A percentile compares a stretch with the other conserved stretches of the same genome.
Conservation (phyloP, 1,140 invertebrate species). For the Holotrichia oblita region DNA sequence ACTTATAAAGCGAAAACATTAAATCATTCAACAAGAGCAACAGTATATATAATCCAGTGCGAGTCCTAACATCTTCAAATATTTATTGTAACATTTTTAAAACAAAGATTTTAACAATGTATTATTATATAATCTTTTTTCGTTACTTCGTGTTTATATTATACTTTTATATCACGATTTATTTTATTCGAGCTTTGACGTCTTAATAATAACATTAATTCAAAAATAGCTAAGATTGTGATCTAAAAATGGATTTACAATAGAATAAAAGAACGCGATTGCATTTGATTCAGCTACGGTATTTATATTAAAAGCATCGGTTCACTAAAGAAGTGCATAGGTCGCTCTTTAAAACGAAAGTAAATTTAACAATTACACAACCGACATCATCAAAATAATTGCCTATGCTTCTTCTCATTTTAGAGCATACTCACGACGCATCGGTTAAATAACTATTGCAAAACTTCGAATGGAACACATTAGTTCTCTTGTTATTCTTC, state of each 20-base stretch:
- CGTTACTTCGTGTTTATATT: too few relatives aligned
- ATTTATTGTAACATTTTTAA: too few relatives aligned
- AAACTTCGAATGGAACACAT: neutral
- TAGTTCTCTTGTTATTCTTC: neutral
- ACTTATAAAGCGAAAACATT: too few relatives aligned
- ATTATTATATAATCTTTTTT: too few relatives aligned
- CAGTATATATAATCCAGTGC: too few relatives aligned
- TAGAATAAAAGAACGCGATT: neutral
- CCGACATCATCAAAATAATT: neutral
- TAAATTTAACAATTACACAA: constrained; percentile 14
- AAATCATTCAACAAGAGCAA: neutral
- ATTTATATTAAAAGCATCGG: neutral
- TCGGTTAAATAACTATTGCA: constrained; percentile 7
- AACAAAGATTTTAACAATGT: too few relatives aligned
- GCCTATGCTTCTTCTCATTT: constrained; percentile 1
- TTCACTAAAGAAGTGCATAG: neutral
- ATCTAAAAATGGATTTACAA: neutral
- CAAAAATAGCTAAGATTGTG: neutral
- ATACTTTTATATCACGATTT: too few relatives aligned
- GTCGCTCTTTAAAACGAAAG: neutral
- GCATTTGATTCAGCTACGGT: neutral
- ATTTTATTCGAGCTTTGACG: neutral
- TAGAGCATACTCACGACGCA: neutral
- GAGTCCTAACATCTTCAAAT: too few relatives aligned
- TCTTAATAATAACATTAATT: neutral